phyloP scores from a whole-genome alignment of 2,888 invertebrate species.

The Autographa pulchrina region DNA sequence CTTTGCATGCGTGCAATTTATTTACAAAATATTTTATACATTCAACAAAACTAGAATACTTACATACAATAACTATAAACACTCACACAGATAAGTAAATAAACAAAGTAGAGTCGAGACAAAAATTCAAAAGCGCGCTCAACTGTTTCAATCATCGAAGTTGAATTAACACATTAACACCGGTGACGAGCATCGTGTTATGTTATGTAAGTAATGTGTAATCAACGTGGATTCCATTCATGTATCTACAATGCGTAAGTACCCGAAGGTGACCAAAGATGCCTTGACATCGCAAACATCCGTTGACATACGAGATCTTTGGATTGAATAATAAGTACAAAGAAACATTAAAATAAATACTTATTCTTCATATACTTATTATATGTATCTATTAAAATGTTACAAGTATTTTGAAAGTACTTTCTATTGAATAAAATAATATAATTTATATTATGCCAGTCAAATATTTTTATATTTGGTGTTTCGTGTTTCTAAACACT shows the following conservation, averaged over 20 bases:
- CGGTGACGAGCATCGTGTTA: constrained; percentile 13
- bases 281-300: constrained; percentile 22
- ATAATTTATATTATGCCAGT: too few relatives aligned
- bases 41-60: too few relatives aligned
- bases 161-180: neutral
- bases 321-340: neutral
- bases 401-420: too few relatives aligned
- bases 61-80: too few relatives aligned
- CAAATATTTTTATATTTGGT: too few relatives aligned
- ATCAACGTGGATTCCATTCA: constrained; percentile 13
- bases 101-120: neutral
- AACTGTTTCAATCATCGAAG: neutral
- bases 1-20: too few relatives aligned
- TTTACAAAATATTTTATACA: too few relatives aligned
- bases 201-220: constrained; percentile 1
- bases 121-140: neutral
- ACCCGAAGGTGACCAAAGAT: constrained; percentile 11
- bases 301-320: constrained; percentile 5
- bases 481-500: too few relatives aligned
- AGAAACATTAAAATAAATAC: neutral
- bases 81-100: too few relatives aligned
- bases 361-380: too few relatives aligned
- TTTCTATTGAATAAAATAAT: too few relatives aligned
- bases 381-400: too few relatives aligned
- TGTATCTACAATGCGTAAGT: constrained; percentile 15